Base-by-base conservation (phyloP, 2,113 vertebrate genomes). In the Ibidorhyncha struthersii region DNA sequence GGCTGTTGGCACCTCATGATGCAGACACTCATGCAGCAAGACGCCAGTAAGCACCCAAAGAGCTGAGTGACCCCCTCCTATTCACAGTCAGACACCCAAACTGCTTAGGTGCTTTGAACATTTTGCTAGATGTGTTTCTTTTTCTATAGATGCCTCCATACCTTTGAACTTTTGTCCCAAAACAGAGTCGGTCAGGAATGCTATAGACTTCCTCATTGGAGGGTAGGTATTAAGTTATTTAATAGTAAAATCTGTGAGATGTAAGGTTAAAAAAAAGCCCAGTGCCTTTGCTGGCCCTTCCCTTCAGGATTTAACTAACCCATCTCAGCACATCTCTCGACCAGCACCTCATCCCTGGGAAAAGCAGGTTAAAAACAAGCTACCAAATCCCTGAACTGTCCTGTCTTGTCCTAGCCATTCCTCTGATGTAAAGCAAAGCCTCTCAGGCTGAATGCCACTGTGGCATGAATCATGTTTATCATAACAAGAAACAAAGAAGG, bases 401-500 rank as follows among this genome's bases (percentile, higher is more conserved):
- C 40, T 62, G 63, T 56, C 41, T 49, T 59, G 59, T 29, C 73
- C 17, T 3, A 66, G 43, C 86, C 50, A 6, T 56, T 52, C 21
- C 85, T 30, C 65, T 86, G 89, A 86, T 55, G 36, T 21, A 86
- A 94, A 56, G 87, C 69, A 91, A 40, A 86, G 84, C 89, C 91
- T 90, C 82, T 76, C 36, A 83, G 80, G 85, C 74, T 43, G 82
- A 93, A 94, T 81, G 84, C 73, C 70, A 52, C 89, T 30, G 59
- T 59, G 70, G 86, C 82, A 71, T 80, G 90, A 96, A 96, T 97
- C 93, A 58, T 77, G 83, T 98, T 98, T 97, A 96, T 97, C 70
- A 30, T 36, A 91, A 96, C 36, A 96, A 97, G 94, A 93, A 96
- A 98, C 96, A 97, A 97, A 98, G 95, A 65, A 80, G 79, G 77